These are phyloP conservation scores for Daktulosphaira vitifoliae DNA, from an alignment of 1,140 invertebrate species.

Conservation along the genomic window DNA sequence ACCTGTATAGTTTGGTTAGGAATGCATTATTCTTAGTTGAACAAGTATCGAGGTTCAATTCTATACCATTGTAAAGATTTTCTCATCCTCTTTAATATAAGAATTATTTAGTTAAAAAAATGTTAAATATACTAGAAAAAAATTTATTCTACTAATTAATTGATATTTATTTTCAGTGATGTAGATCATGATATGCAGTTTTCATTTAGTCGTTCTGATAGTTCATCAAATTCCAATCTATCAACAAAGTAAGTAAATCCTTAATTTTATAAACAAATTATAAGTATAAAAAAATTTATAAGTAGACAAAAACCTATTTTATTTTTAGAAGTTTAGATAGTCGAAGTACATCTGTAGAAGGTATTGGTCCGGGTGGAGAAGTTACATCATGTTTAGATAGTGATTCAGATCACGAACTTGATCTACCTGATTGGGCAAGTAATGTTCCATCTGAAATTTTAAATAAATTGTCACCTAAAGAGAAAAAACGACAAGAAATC, in stretches of 20 bases:
- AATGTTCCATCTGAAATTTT: slow-evolving; percentile 71
- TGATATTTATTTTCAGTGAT: slow-evolving; percentile 47
- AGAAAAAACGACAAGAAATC: slow-evolving; percentile 92
- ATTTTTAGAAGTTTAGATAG: slow-evolving; percentile 49
- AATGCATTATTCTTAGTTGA: too few relatives aligned
- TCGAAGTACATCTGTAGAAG: slow-evolving; percentile 51
- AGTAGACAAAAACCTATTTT: neutral
- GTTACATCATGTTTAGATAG: slow-evolving; percentile 52
- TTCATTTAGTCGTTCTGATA: slow-evolving; percentile 47
- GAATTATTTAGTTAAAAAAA: too few relatives aligned
- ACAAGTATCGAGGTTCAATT: too few relatives aligned
- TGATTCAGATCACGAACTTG: slow-evolving; percentile 69
- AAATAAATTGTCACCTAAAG: slow-evolving; percentile 57
- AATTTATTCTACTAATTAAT: too few relatives aligned
- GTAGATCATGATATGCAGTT: slow-evolving; percentile 45
- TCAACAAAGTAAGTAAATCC: slow-evolving; percentile 47
- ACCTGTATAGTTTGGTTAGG: too few relatives aligned
- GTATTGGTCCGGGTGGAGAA: slow-evolving; percentile 41
- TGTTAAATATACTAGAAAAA: too few relatives aligned
- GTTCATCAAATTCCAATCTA: slow-evolving; percentile 53
- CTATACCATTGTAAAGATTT: too few relatives aligned
- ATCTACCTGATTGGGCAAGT: slow-evolving; percentile 72
- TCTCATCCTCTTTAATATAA: too few relatives aligned
- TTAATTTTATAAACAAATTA: neutral
- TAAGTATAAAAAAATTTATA: neutral